A percentile compares a stretch with the other conserved stretches of the same genome.
Evolutionary conservation across 2,797 vertebrate genomes (phyloP).

Genomic region (Fundulus diaphanus): DNA sequence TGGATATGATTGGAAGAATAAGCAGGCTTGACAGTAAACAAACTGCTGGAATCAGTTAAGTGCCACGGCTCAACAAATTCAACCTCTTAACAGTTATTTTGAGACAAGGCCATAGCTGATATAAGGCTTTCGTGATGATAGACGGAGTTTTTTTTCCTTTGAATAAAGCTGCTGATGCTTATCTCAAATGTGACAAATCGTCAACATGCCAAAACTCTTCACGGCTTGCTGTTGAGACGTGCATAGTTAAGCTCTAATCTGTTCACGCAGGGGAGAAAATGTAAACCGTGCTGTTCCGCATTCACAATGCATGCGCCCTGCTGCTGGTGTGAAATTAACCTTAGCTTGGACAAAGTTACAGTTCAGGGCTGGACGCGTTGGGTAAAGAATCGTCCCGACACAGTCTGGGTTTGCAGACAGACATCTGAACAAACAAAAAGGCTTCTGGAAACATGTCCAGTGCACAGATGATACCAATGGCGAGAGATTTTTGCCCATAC

Average conservation of each 20-base stretch:
- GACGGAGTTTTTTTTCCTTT: neutral
- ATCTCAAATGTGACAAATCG: neutral
- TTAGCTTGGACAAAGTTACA: neutral
- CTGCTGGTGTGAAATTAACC: neutral
- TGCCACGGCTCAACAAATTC: neutral
- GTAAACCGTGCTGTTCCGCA: neutral
- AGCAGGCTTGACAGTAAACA: neutral
- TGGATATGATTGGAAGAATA: neutral
- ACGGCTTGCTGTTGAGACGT: neutral
- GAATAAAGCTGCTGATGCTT: neutral
- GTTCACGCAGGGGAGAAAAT: neutral
- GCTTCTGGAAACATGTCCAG: neutral
- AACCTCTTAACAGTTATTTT: neutral
- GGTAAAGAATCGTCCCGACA: neutral
- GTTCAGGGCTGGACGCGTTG: neutral
- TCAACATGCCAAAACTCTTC: neutral
- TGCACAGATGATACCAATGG: neutral
- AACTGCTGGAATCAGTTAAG: neutral
- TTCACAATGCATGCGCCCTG: neutral
- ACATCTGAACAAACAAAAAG: neutral
- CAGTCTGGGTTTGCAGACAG: neutral
- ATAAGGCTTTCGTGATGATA: neutral
- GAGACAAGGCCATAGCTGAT: neutral
- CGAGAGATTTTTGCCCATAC: neutral
- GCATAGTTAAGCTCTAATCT: neutral